Evolutionary conservation across 2,888 invertebrate genomes (phyloP), one percentile per base, ranked within the genome.

Genomic region (Camptogramma bilineatum): DNA sequence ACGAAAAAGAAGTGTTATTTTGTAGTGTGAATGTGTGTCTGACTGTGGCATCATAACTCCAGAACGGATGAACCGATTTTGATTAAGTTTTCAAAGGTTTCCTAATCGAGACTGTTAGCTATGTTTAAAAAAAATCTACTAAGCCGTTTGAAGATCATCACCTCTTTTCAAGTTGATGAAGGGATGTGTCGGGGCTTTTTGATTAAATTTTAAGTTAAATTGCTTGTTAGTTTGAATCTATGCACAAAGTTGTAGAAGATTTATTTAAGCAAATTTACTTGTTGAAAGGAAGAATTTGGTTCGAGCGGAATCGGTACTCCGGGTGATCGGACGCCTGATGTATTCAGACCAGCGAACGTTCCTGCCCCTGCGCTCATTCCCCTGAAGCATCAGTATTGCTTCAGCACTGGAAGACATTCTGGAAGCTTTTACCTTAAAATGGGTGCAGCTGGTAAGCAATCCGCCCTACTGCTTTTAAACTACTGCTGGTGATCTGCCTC

Each of bases 361-460:
- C 89, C 91, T 0, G 77, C 94, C 0, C 91, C 94, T 0, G 74
- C 87, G 13, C 81, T 93, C 2, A 86, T 89, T 50, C 87, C 93
- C 9, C 72, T 94, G 50, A 90, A 86, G 34, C 95, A 95, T 74
- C 84, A 93, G 74, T 95, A 95, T 78, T 95, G 95, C 80, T 95
- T 96, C 82, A 94, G 94, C 73, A 94, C 94, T 48, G 96, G 96
- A 58, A 86, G 96, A 69, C 96, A 96, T 85, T 95, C 95, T 17
- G 96, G 95, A 31, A 96, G 96, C 75, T 95, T 96, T 81, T 96
- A 95, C 81, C 91, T 96, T 18, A 96, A 96, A 90, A 84, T 96
- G 73, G 96, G 96, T 55, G 96, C 96, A 60, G 95, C 95, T 75
- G 95, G 96, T 95, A 88, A 84, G 80, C 34, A 34, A 34, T 34